A percentile compares a stretch with the other conserved stretches of the same genome.
Evolutionary conservation across 2,797 vertebrate genomes (phyloP).

Genomic region (Ptychadena robeensis): DNA sequence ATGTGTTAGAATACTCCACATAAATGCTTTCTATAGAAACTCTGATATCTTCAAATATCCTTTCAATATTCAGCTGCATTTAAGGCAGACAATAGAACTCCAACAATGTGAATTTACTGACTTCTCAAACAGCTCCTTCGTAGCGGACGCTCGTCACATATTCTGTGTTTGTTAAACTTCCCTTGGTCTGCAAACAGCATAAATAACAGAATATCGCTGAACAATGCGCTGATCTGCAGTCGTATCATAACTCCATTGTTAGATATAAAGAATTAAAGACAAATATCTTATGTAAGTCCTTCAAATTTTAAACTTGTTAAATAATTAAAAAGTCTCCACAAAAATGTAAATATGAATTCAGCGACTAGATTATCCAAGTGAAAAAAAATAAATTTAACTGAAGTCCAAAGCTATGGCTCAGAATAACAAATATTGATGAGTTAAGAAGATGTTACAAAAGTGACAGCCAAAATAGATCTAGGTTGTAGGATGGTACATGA

Average conservation of each 20-base stretch:
- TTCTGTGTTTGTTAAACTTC: constrained; percentile 68
- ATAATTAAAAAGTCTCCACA: constrained; percentile 38
- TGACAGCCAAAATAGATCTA: not conserved
- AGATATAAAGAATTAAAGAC: constrained; percentile 51
- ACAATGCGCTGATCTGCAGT: constrained; percentile 40
- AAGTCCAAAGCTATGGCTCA: constrained; percentile 26
- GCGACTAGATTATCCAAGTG: not conserved
- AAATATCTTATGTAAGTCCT: constrained; percentile 43
- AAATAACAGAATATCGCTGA: constrained; percentile 44
- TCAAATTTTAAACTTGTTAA: constrained; percentile 37
- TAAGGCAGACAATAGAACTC: constrained; percentile 16
- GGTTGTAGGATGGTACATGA: not conserved
- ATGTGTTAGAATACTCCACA: constrained; percentile 16
- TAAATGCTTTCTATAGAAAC: constrained; percentile 38
- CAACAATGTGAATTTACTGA: constrained; percentile 59
- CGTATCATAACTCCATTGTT: constrained; percentile 53
- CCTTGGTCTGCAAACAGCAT: constrained; percentile 70
- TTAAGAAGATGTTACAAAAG: constrained; percentile 29
- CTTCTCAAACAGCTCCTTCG: constrained; percentile 70
- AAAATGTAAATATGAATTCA: constrained; percentile 39
- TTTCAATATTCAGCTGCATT: constrained; percentile 35
- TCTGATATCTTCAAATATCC: constrained; percentile 8
- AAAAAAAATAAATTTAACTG: constrained; percentile 5
- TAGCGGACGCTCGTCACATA: constrained; percentile 70
- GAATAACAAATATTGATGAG: constrained; percentile 21